Percentiles rank a stretch among this genome's conserved stretches.
phyloP scores from a whole-genome alignment of 1,140 invertebrate species.

The Scaptomyza graminum region DNA sequence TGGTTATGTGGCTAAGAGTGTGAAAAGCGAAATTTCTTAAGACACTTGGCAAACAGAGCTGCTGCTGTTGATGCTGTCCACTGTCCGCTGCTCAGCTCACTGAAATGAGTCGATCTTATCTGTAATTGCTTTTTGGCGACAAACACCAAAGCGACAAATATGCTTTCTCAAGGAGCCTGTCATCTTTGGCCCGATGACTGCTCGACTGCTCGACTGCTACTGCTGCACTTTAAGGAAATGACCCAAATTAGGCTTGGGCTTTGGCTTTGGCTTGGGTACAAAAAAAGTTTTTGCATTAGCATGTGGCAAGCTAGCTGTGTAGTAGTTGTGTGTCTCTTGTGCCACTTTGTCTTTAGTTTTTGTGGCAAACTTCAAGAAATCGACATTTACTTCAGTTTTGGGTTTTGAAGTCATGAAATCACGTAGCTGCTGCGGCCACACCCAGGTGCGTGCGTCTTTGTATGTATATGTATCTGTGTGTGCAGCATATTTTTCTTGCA shows the following conservation, averaged over 20 bases:
- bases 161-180: slow-evolving; percentile 45
- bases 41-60: slow-evolving; percentile 66
- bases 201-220: too few species aligned
- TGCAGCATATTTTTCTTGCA: slow-evolving; percentile 57
- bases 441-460: slow-evolving; percentile 50
- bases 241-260: slow-evolving; percentile 67
- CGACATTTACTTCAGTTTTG: slow-evolving; percentile 51
- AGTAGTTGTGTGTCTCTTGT: background rate
- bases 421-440: slow-evolving; percentile 58
- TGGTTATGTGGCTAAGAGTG: slow-evolving; percentile 44
- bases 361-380: slow-evolving; percentile 63
- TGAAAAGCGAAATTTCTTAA: slow-evolving; percentile 74
- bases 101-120: slow-evolving; percentile 76
- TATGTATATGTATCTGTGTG: slow-evolving; percentile 14
- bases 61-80: too few species aligned
- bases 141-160: slow-evolving; percentile 29
- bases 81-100: background rate
- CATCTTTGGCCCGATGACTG: slow-evolving; percentile 8
- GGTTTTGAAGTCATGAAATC: slow-evolving; percentile 45
- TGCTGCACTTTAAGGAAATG: slow-evolving; percentile 75
- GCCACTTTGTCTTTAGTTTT: slow-evolving; percentile 66
- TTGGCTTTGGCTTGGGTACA: slow-evolving; percentile 12
- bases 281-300: slow-evolving; percentile 72
- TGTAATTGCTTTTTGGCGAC: slow-evolving; percentile 72
- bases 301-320: slow-evolving; percentile 36